Percentiles rank a stretch among this genome's conserved stretches.
Conservation (phyloP, 1,140 invertebrate species). For the Polypedilum pembai region DNA sequence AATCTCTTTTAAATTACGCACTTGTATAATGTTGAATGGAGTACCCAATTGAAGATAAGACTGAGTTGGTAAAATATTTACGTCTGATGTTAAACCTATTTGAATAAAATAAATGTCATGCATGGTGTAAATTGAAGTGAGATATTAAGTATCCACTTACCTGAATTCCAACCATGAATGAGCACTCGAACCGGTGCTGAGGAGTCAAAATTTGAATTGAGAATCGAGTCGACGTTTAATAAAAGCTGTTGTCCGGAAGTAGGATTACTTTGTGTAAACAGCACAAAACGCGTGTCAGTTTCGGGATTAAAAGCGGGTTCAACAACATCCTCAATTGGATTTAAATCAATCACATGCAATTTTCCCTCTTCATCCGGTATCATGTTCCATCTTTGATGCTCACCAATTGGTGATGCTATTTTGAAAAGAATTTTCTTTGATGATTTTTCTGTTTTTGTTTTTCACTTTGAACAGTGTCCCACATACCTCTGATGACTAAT, state of each 20-base stretch:
- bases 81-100: not conserved
- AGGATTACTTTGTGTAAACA: not conserved
- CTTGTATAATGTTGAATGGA: conserved; percentile 28
- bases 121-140: too few species aligned
- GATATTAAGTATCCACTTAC: too few species aligned
- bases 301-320: not conserved
- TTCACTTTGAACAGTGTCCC: too few species aligned
- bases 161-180: conserved; percentile 7
- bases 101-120: too few species aligned
- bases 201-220: not conserved
- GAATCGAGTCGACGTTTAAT: not conserved
- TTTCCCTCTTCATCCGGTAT: not conserved
- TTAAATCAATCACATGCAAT: conserved; percentile 6
- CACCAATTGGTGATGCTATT: not conserved
- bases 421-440: not conserved
- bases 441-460: too few species aligned
- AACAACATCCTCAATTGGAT: not conserved
- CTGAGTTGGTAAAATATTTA: not conserved
- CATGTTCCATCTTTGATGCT: conserved; percentile 2
- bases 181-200: not conserved
- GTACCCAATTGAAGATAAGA: not conserved
- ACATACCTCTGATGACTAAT: too few species aligned
- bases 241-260: not conserved
- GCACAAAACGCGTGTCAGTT: not conserved
- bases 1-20: too few species aligned